Base-by-base conservation (phyloP, 1,140 invertebrate species). In the Anoplophora glabripennis region DNA sequence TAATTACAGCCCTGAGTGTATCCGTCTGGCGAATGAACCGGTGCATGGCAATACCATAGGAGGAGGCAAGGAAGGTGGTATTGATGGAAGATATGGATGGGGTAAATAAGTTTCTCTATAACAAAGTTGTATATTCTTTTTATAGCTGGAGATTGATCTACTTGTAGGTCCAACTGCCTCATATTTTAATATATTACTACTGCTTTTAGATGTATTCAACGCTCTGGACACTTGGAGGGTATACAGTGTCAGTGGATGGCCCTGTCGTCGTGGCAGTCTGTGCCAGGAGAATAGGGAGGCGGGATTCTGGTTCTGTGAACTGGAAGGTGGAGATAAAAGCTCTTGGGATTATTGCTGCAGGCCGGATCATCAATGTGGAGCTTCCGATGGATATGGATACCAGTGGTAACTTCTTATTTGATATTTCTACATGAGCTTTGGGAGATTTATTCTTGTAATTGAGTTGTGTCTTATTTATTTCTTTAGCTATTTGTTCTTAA, bases 341-440 rank as follows among this genome's bases (percentile, higher is more conserved):
- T 78, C 83, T 35, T 91, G 89, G 89, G 89, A 91, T 70, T 92
- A 90, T 66, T 92, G 89, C 64, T 92, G 89, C 68, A 80, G 86
- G 48, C 86, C 88, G n/a, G 83, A 82, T 47, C 88, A 90, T 72
- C 83, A 84, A 14, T 92, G 89, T 71, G 89, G 89, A n/a, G 89
- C 86, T 69, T 89, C 88, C 21, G 82, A 86, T 69, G 89, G 89
- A 53, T 89, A 84, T 66, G 78, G 80, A 57, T 89, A 90, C 73
- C 87, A 86, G 49, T 91, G 89, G 88, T 89, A 75, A 76, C 7
- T 28, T 37, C 8, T 37, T n/a, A 37, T 9, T 37, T 37, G n/a
- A n/a, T n/a, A n/a, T n/a, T n/a, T n/a, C n/a, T n/a, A n/a, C n/a
- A n/a, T n/a, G n/a, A n/a, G n/a, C n/a, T n/a, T n/a, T n/a, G n/a